These are phyloP conservation scores for Danaus plexippus DNA, from an alignment of 1,140 invertebrate species.

Conservation along the genomic window DNA sequence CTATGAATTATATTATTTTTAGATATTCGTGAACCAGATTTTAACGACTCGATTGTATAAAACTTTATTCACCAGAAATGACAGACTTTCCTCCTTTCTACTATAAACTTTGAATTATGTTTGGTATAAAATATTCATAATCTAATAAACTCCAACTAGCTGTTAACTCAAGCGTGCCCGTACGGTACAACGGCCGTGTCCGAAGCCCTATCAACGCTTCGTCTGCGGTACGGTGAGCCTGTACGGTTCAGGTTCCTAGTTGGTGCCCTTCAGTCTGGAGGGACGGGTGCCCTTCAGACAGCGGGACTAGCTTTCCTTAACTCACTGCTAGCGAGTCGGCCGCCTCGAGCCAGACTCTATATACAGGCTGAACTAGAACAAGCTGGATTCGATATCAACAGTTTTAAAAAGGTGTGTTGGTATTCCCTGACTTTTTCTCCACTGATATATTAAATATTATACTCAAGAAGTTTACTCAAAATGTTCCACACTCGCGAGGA, in stretches of 20 bases:
- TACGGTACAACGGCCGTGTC: conserved; percentile 72
- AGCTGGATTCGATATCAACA: conserved; percentile 82
- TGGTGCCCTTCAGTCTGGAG: conserved; percentile 85
- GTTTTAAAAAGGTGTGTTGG: conserved; percentile 74
- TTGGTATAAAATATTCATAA: no score
- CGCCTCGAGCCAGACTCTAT: conserved; percentile 84
- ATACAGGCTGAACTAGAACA: conserved; percentile 91
- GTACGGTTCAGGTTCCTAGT: conserved; percentile 92
- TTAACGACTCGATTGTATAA: no score
- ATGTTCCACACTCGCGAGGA: no score
- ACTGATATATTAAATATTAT: no score
- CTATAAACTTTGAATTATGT: no score
- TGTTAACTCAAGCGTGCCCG: conserved; percentile 80
- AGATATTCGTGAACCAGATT: no score
- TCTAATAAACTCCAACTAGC: conserved; percentile 54
- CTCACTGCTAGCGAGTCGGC: conserved; percentile 81
- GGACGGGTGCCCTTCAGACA: conserved; percentile 80
- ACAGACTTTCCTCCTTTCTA: no score
- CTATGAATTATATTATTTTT: no score
- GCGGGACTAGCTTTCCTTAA: conserved; percentile 90
- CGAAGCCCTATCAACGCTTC: conserved; percentile 90
- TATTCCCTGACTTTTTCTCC: no score
- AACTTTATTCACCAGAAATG: no score
- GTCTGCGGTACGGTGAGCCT: conserved; percentile 91
- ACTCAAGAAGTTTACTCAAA: no score